These are phyloP conservation scores for Brachynemurus nebulosus DNA, from an alignment of 2,888 invertebrate species.

Conservation along the genomic window DNA sequence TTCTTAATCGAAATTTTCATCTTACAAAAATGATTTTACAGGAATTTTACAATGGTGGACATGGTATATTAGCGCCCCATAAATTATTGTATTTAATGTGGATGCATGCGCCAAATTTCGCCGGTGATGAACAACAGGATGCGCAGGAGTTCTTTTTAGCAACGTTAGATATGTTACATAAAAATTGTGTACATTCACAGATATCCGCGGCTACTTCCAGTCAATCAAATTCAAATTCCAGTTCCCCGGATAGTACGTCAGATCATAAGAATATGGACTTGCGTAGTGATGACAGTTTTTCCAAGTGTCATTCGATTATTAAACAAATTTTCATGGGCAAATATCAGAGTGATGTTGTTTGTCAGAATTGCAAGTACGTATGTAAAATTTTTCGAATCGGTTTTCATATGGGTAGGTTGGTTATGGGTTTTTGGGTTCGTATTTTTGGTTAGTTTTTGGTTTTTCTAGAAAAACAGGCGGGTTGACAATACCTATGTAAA, in stretches of 20 bases:
- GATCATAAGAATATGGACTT: slow-evolving; percentile 16
- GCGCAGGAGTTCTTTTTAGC: slow-evolving; percentile 99
- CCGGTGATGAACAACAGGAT: slow-evolving; percentile 95
- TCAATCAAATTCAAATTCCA: slow-evolving; percentile 23
- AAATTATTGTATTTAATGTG: slow-evolving; percentile 85
- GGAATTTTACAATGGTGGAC: slow-evolving; percentile 82
- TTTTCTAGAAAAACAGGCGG: no score
- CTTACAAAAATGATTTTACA: slow-evolving; percentile 19
- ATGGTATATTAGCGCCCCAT: slow-evolving; percentile 77
- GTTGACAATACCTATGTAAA: no score
- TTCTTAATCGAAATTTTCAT: background rate
- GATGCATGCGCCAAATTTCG: slow-evolving; percentile 90
- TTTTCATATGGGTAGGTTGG: no score
- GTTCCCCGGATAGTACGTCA: slow-evolving; percentile 11
- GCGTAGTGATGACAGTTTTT: slow-evolving; percentile 9
- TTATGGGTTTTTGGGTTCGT: no score
- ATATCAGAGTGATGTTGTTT: slow-evolving; percentile 91
- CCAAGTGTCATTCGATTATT: slow-evolving; percentile 82
- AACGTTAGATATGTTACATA: slow-evolving; percentile 81
- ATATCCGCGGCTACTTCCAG: slow-evolving; percentile 2
- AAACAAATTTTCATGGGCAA: slow-evolving; percentile 96
- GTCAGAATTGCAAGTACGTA: slow-evolving; percentile 76
- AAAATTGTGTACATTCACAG: slow-evolving; percentile 41
- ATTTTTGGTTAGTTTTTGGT: no score
- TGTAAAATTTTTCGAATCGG: no score